These are phyloP conservation scores for Rosalia funebris DNA, from an alignment of 2,888 invertebrate species.

Conservation along the genomic window DNA sequence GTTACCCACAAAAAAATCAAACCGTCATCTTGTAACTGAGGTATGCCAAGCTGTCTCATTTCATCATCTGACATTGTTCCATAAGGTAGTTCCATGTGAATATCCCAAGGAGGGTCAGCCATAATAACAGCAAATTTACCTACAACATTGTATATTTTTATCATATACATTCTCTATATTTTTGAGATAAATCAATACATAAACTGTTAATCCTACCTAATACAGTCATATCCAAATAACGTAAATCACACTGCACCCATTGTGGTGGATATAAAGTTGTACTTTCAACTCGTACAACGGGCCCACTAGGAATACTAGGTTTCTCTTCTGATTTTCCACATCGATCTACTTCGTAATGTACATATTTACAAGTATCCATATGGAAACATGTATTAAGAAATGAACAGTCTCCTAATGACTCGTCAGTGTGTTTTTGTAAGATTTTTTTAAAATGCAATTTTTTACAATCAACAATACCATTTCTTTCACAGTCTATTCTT, in stretches of 20 bases:
- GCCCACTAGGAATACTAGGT: slow-evolving; percentile 49
- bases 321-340: slow-evolving; percentile 67
- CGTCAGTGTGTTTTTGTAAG: slow-evolving; percentile 93
- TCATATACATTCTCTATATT: not conserved
- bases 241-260: slow-evolving; percentile 97
- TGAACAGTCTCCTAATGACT: slow-evolving; percentile 81
- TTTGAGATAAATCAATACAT: not conserved
- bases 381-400: slow-evolving; percentile 98
- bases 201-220: slow-evolving; percentile 75
- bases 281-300: slow-evolving; percentile 58
- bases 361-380: slow-evolving; percentile 98
- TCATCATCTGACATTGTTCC: slow-evolving; percentile 99
- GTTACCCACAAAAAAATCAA: slow-evolving; percentile 98
- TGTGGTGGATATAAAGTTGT: slow-evolving; percentile 88
- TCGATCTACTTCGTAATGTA: slow-evolving; percentile 96
- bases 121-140: slow-evolving; percentile 99
- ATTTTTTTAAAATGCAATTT: slow-evolving; percentile 97
- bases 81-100: slow-evolving; percentile 98
- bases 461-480: slow-evolving; percentile 73
- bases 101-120: slow-evolving; percentile 99
- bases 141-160: slow-evolving; percentile 47
- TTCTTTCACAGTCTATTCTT: slow-evolving; percentile 83
- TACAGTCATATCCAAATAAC: slow-evolving; percentile 90
- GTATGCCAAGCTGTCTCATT: slow-evolving; percentile 95
- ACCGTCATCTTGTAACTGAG: slow-evolving; percentile 94